Evolutionary conservation across 2,113 vertebrate species (phyloP), one percentile per base, ranked within the genome.

Genomic region (Hemibagrus wyckioides): DNA sequence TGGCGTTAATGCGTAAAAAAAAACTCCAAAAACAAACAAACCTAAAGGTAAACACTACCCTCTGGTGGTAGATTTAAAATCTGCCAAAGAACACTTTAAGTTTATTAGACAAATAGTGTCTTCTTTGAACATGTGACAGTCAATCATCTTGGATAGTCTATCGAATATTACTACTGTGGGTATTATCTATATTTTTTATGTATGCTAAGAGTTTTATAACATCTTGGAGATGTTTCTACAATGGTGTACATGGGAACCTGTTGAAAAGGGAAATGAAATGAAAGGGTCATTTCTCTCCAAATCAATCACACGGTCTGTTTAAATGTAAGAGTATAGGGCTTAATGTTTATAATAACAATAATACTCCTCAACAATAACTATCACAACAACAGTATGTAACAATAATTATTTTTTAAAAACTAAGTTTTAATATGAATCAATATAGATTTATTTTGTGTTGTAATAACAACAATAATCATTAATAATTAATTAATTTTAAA

Each of bases 11-110:
- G 0, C 15, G 11, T 69, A 30, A n/a, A 44, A 56, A 21, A 30
- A 52, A 50, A 5, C 44, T 48, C n/a, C n/a, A 48, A 48, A 44
- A 6, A 4, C 3, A 44, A 44, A 3, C 41, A 4, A 30, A 10
- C 9, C 33, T 14, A 52, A 41, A 65, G 63, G 6, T 36, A 69
- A 84, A 75, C 41, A 59, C 77, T 87, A 80, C 88, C 88, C 83
- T 83, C 89, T 90, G 36, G 50, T 86, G 85, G 87, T 61, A 84
- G 63, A 71, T 25, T 36, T 23, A 11, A 39, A 33, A 59, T 15
- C 28, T 36, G 19, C n/a, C 17, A 36, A 67, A 52, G 8, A 25
- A 8, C n/a, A 33, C 50, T 6, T 30, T 30, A 19, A 4, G n/a
- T 33, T 21, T 3, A 30, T 52, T 54, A 52, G 15, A 52, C 6